A percentile compares a stretch with the other conserved stretches of the same genome.
Evolutionary conservation across 2,797 vertebrate species (phyloP).

Genomic region (Hemibagrus guttatus): DNA sequence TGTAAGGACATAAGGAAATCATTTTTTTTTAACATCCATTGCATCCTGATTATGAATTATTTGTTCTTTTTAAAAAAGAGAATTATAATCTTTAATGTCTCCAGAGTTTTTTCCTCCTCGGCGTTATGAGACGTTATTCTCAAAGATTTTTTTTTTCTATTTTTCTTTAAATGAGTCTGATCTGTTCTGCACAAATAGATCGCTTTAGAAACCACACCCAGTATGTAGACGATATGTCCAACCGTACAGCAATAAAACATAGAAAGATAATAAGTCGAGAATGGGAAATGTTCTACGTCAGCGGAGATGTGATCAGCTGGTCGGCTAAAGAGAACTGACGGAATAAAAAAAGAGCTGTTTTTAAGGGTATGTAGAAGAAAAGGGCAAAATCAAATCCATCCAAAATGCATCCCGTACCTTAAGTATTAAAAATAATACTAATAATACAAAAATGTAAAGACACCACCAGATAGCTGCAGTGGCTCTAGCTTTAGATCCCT

Average conservation of each 20-base stretch:
- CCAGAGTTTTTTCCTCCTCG: neutral
- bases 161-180: neutral
- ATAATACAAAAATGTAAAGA: neutral
- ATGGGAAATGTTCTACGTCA: neutral
- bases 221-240: neutral
- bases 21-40: neutral
- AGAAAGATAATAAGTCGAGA: neutral
- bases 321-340: neutral
- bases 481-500: conserved; percentile 11
- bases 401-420: neutral
- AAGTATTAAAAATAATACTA: neutral
- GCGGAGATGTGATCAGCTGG: neutral
- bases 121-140: neutral
- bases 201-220: conserved; percentile 17
- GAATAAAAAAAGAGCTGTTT: neutral
- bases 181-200: neutral
- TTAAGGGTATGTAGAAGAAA: neutral
- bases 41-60: neutral
- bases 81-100: neutral
- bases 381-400: neutral
- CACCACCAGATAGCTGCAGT: neutral
- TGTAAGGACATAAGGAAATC: neutral
- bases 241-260: conserved; percentile 8
- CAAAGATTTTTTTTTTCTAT: neutral
- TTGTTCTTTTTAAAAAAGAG: neutral